phyloP scores from a whole-genome alignment of 2,797 vertebrate species.

The Cyprinella venusta region DNA sequence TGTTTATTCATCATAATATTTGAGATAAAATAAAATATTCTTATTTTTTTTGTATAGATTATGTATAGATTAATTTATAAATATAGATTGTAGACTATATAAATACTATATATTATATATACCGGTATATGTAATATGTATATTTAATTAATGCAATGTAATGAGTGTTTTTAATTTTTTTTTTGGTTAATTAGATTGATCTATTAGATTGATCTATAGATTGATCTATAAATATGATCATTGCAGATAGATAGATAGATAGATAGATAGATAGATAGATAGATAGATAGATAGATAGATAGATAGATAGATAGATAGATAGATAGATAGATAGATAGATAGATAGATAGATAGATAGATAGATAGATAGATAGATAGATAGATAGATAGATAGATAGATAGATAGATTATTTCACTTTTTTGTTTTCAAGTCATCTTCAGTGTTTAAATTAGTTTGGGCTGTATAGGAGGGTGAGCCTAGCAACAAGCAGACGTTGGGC shows the following conservation, averaged over 20 bases:
- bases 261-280: neutral
- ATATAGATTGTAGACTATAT: neutral
- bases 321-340: neutral
- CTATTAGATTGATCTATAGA: too few species aligned
- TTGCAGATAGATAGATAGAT: neutral
- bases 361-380: neutral
- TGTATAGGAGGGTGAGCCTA: neutral
- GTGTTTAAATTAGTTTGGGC: constrained; percentile 2
- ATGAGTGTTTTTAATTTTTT: too few species aligned
- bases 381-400: neutral
- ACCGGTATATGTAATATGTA: too few species aligned
- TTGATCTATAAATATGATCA: too few species aligned
- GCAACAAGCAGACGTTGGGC: neutral
- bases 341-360: too few species aligned
- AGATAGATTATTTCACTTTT: neutral
- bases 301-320: neutral
- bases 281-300: too few species aligned
- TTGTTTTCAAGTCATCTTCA: neutral
- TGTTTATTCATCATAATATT: neutral
- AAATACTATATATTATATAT: neutral
- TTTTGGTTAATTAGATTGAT: too few species aligned
- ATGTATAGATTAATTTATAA: neutral
- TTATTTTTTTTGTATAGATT: too few species aligned
- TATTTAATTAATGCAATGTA: too few species aligned
- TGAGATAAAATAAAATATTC: neutral